phyloP scores from a whole-genome alignment of 2,113 vertebrate species.

The Acrocephalus arundinaceus region DNA sequence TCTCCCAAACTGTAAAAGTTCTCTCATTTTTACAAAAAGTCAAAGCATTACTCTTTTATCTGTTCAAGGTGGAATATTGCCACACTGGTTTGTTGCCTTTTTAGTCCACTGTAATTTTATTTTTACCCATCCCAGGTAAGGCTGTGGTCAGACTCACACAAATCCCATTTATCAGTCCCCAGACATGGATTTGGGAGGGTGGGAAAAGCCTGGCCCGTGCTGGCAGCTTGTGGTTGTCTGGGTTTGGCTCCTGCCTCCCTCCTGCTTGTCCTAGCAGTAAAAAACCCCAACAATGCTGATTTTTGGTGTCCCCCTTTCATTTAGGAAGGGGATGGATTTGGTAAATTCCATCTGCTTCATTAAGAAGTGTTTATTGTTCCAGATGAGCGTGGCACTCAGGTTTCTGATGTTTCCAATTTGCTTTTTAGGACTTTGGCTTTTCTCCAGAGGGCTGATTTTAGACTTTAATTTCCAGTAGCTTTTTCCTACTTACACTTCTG shows the following conservation, averaged over 20 bases:
- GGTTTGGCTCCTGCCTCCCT: neutral
- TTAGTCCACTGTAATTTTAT: too few relatives aligned
- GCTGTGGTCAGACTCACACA: neutral
- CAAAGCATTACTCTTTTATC: too few relatives aligned
- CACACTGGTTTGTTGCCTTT: too few relatives aligned
- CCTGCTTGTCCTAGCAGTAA: neutral
- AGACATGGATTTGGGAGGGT: neutral
- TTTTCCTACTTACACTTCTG: slow-evolving; percentile 15
- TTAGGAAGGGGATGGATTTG: neutral
- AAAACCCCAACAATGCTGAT: accelerated
- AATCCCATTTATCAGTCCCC: neutral
- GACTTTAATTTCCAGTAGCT: slow-evolving; percentile 47
- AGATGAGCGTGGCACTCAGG: slow-evolving; percentile 26
- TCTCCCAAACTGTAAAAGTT: neutral
- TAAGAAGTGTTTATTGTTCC: slow-evolving; percentile 60
- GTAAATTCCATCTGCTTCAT: slow-evolving; percentile 34
- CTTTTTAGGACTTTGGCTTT: slow-evolving; percentile 52
- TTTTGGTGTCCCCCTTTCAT: neutral
- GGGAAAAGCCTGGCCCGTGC: neutral
- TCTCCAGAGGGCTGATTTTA: slow-evolving; percentile 27
- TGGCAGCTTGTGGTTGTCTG: neutral
- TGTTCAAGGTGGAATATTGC: too few relatives aligned
- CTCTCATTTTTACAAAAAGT: too few relatives aligned
- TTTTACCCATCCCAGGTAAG: neutral
- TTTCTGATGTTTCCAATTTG: slow-evolving; percentile 61